Evolutionary conservation across 2,797 vertebrate genomes (phyloP), one percentile per base, ranked within the genome.

Genomic region (Lutjanus argentimaculatus): DNA sequence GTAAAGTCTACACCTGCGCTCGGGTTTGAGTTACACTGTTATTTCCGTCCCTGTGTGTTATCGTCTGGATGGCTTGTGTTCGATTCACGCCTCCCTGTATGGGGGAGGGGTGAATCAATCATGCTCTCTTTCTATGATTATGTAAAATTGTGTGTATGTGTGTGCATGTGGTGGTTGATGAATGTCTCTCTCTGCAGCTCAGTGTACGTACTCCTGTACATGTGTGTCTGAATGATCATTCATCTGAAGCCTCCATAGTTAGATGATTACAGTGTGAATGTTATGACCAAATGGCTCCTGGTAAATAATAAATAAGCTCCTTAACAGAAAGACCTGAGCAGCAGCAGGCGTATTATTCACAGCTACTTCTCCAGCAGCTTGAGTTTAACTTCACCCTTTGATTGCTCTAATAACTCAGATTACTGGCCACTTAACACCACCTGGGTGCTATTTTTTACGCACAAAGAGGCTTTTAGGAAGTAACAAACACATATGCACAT

Each of bases 271-370:
- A 36, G 30, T 36, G 30, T 46, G 22, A 21, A 40, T 40, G 16
- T 52, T 57, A 66, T 59, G 58, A 75, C 61, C 65, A 80, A 75
- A 59, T 46, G 22, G n/a, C 49, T 75, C 67, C 55, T 48, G 13
- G 45, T 83, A 77, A 87, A 86, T 87, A 78, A 82, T 88, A 67
- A 88, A 85, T 77, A 77, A 74, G 43, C 67, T 53, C 77, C 78
- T 80, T 46, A 78, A 76, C 49, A 71, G 42, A 84, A 83, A 69
- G 57, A 56, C n/a, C 21, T 43, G 17, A 56, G 36, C 2, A 22
- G 13, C 19, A 59, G 61, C 1, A 4, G n/a, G 74, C 48, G 52
- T 48, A 51, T 79, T 75, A 77, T 76, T 85, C 74, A 82, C 59
- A 72, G 75, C 69, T 64, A 16, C 74, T 68, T 81, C 56, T 76